Base-by-base conservation (phyloP, 2,797 vertebrate genomes). In the Choloepus didactylus region DNA sequence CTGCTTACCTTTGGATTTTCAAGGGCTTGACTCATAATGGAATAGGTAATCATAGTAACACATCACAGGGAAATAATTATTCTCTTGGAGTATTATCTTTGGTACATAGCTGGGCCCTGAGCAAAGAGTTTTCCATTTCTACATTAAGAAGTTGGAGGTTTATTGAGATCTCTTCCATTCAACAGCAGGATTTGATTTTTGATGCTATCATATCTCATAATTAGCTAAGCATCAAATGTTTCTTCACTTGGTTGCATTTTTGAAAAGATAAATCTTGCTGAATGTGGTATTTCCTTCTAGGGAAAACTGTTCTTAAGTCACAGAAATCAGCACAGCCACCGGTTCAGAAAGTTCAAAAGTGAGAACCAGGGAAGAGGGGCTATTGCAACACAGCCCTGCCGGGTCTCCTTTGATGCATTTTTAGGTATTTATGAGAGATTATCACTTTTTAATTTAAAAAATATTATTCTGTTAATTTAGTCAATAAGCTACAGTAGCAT, bases 1-100 rank as follows among this genome's bases (percentile, higher is more conserved):
- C 88, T 86, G 86, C 95, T 96, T 96, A 73, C 93, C 87, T 96
- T 96, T 92, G 95, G 92, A 94, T 94, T 93, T 95, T 95, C 59
- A 51, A 90, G 88, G 60, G 51, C 85, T 90, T 54, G 77, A 85
- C 44, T 96, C 90, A 83, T 93, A 97, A 94, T 90, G 87, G 87
- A 73, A 56, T 87, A 92, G 88, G 86, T 95, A 80, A 93, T 96
- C 84, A 91, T 31, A 59, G 90, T 69, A 93, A 89, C 96, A 72
- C 72, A 27, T 96, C 75, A 35, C 1, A 6, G 62, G 62, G 44
- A 88, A 94, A 87, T 93, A 76, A 94, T 92, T 90, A 95, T 84
- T 84, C 86, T 94, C 70, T 66, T 73, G 82, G 81, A 5, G 3
- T 66, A 27, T 96, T 51, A 72, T 89, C 76, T 94, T 67, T 69